Conservation (phyloP, 2,797 vertebrate species). For the Pangasius krempfi region DNA sequence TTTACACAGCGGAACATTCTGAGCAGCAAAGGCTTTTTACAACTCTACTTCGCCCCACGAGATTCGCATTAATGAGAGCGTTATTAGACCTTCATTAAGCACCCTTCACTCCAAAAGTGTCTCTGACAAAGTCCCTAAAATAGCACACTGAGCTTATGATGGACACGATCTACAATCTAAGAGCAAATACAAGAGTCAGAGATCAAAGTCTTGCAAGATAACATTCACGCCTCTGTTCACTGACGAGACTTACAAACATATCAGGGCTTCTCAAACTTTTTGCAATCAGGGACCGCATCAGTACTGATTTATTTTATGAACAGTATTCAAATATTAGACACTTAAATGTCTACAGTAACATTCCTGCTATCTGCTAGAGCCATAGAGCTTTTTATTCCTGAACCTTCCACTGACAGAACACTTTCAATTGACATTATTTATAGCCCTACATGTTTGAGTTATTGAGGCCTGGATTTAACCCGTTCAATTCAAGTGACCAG, state of each 20-base stretch:
- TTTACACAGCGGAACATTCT: conserved; percentile 36
- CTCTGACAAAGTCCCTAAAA: conserved; percentile 39
- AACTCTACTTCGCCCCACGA: conserved; percentile 22
- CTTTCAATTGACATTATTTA: neutral
- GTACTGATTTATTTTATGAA: neutral
- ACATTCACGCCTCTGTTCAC: neutral
- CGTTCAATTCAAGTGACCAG: neutral
- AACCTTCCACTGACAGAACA: neutral
- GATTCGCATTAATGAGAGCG: conserved; percentile 39
- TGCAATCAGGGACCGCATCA: neutral
- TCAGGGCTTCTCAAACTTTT: neutral
- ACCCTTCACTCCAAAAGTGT: conserved; percentile 2
- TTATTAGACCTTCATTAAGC: conserved; percentile 51
- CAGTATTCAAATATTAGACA: neutral
- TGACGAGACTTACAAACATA: neutral
- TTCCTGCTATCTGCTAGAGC: neutral
- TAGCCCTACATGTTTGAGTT: neutral
- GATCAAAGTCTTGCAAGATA: conserved; percentile 33
- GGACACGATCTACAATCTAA: conserved; percentile 2
- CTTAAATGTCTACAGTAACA: neutral
- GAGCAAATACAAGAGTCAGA: conserved; percentile 6
- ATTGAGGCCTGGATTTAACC: neutral
- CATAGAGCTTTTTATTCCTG: neutral
- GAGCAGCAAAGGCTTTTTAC: conserved; percentile 38
- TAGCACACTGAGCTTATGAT: conserved; percentile 35